Percentiles rank a stretch among this genome's conserved stretches.
These are phyloP conservation scores for Phyllotreta striolata DNA, from an alignment of 2,888 invertebrate genomes.

Conservation along the genomic window DNA sequence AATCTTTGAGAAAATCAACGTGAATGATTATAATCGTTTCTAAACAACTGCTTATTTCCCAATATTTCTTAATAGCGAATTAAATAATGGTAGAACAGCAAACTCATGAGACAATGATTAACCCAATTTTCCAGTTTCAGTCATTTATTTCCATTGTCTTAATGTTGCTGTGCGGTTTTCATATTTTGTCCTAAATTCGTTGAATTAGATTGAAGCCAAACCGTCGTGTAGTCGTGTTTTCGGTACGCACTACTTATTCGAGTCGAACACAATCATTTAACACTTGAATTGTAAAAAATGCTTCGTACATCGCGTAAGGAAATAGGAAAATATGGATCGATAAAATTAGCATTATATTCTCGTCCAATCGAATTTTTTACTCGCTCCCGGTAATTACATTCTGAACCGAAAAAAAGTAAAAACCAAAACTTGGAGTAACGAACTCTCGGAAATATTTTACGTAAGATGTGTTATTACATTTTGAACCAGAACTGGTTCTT, in stretches of 20 bases:
- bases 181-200: conserved; percentile 12
- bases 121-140: conserved; percentile 18
- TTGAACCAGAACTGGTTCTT: too few relatives aligned
- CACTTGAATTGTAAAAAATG: too few relatives aligned
- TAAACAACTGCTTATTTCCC: conserved; percentile 3
- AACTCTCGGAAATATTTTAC: too few relatives aligned
- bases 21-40: conserved; percentile 4
- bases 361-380: background rate
- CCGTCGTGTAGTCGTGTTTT: background rate
- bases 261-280: background rate
- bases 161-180: conserved; percentile 14
- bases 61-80: conserved; percentile 12
- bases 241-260: conserved; percentile 16
- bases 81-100: conserved; percentile 6
- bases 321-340: too few relatives aligned
- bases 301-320: too few relatives aligned
- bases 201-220: conserved; percentile 11
- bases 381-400: too few relatives aligned
- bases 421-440: too few relatives aligned
- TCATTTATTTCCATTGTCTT: conserved; percentile 20
- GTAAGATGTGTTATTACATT: too few relatives aligned
- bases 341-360: too few relatives aligned
- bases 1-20: conserved; percentile 1
- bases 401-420: too few relatives aligned
- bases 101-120: conserved; percentile 19